Percentiles rank a stretch among this genome's conserved stretches.
Evolutionary conservation across 2,888 invertebrate species (phyloP).

Genomic region (Melanophora roralis): DNA sequence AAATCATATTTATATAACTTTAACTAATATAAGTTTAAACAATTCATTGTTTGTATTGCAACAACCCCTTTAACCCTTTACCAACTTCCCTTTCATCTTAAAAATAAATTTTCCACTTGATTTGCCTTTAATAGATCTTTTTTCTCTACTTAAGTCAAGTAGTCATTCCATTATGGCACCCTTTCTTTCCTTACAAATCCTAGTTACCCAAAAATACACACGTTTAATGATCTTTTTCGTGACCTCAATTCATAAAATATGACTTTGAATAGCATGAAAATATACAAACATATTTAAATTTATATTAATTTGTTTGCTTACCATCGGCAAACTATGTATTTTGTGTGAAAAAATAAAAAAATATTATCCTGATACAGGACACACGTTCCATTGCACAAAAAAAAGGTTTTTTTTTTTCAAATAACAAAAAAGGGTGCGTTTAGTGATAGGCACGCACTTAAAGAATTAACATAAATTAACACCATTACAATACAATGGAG

Average conservation of each 20-base stretch:
- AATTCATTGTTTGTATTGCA: no score
- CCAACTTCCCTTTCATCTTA: background rate
- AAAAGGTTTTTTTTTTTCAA: background rate
- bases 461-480: constrained; percentile 53
- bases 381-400: constrained; percentile 33
- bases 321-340: background rate
- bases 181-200: background rate
- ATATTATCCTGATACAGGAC: constrained; percentile 49
- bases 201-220: background rate
- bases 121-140: background rate
- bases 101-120: background rate
- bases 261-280: constrained; percentile 1
- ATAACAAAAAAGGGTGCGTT: constrained; percentile 36
- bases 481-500: constrained; percentile 35
- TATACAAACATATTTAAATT: constrained; percentile 59
- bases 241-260: constrained; percentile 1
- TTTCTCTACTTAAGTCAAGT: background rate
- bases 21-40: no score
- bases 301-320: constrained; percentile 48
- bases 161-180: background rate
- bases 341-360: background rate
- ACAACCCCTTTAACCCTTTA: background rate
- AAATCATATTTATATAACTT: no score
- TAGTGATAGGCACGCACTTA: constrained; percentile 29
- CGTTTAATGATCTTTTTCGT: constrained; percentile 14